phyloP scores from a whole-genome alignment of 2,888 invertebrate species.

The Apocheima hispidaria region DNA sequence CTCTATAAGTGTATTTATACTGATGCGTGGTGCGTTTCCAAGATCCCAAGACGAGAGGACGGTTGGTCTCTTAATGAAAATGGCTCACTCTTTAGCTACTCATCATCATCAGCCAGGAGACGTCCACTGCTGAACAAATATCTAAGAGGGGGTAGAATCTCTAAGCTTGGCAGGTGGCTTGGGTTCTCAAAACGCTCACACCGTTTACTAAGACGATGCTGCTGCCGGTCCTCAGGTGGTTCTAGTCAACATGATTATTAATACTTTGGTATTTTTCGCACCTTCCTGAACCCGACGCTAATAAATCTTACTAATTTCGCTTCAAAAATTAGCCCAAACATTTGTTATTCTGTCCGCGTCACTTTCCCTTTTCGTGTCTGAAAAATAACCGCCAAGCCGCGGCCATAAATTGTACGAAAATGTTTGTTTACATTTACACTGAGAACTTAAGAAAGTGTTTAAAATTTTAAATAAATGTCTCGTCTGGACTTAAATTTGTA shows the following conservation, averaged over 20 bases:
- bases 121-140: not conserved
- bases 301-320: conserved; percentile 21
- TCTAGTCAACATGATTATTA: too few species aligned
- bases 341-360: conserved; percentile 28
- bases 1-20: too few species aligned
- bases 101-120: too few species aligned
- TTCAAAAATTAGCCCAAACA: conserved; percentile 23
- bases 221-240: not conserved
- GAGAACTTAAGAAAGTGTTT: conserved; percentile 4
- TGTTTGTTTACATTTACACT: conserved; percentile 24
- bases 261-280: conserved; percentile 1
- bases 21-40: too few species aligned
- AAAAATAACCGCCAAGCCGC: conserved; percentile 12
- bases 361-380: conserved; percentile 15
- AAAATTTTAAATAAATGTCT: not conserved
- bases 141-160: too few species aligned
- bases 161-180: too few species aligned
- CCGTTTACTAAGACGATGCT: too few species aligned
- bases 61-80: too few species aligned
- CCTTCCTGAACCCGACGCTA: not conserved
- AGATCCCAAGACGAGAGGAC: too few species aligned
- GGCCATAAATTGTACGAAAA: conserved; percentile 12
- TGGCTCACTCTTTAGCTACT: too few species aligned
- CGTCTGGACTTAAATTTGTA: too few species aligned
- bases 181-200: too few species aligned